phyloP scores from a whole-genome alignment of 2,888 invertebrate species.

The Spatulosminthurus flaviceps region DNA sequence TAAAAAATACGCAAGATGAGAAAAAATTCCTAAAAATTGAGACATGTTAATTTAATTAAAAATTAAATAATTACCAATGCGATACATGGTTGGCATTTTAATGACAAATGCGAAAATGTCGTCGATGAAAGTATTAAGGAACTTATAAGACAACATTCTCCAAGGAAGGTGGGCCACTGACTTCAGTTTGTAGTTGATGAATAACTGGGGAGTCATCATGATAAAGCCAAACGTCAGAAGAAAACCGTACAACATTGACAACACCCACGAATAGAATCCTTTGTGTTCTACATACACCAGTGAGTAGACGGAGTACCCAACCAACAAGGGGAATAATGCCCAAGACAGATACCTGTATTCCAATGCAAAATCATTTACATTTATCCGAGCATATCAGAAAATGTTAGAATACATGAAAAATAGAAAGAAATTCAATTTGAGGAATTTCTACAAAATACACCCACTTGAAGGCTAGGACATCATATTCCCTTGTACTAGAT shows the following conservation, averaged over 20 bases:
- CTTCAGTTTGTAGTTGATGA: conserved; percentile 99
- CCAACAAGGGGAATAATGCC: conserved; percentile 91
- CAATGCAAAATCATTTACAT: background rate
- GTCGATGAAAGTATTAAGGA: conserved; percentile 98
- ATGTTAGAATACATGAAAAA: too few relatives aligned
- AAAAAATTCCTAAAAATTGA: too few relatives aligned
- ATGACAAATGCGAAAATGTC: conserved; percentile 99
- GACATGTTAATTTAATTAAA: conserved; percentile 39
- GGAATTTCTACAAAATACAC: background rate
- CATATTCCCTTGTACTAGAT: conserved; percentile 92
- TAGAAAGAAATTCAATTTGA: background rate
- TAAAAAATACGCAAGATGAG: too few relatives aligned
- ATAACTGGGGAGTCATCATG: conserved; percentile 99
- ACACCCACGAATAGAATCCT: conserved; percentile 98
- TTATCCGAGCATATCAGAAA: too few relatives aligned
- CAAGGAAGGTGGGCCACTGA: conserved; percentile 99
- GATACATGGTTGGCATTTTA: conserved; percentile 99
- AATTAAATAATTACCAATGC: conserved; percentile 74
- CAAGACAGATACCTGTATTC: conserved; percentile 82
- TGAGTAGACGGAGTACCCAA: conserved; percentile 95
- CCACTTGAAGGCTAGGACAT: conserved; percentile 87
- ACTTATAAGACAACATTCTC: conserved; percentile 99
- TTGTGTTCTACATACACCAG: conserved; percentile 88
- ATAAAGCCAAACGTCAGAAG: conserved; percentile 96
- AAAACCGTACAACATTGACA: conserved; percentile 97